Evolutionary conservation across 2,113 vertebrate species (phyloP).

Genomic region (Thamnaconus septentrionalis): DNA sequence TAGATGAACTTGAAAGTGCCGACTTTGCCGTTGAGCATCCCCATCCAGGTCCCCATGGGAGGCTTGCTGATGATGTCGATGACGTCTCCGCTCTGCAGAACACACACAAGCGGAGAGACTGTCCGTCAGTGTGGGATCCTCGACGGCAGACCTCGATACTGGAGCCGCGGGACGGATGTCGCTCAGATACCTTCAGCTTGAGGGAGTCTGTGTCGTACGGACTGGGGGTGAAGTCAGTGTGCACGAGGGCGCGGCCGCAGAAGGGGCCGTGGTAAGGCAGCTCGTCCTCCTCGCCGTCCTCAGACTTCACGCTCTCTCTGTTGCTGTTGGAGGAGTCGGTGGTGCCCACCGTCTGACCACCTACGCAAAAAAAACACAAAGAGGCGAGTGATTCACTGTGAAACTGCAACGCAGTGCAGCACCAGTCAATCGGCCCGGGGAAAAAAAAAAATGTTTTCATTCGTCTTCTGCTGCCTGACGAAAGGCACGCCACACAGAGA

Average conservation of each 20-base stretch:
- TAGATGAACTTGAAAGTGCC: conserved; percentile 99
- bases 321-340: conserved; percentile 97
- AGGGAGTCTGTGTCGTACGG: conserved; percentile 96
- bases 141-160: background rate
- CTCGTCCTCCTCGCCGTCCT: conserved; percentile 96
- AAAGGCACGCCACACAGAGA: background rate
- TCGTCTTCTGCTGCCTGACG: background rate
- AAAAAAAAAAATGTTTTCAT: background rate
- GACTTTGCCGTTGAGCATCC: conserved; percentile 92
- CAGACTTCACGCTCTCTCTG: conserved; percentile 95
- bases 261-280: conserved; percentile 91
- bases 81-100: conserved; percentile 87
- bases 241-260: conserved; percentile 91
- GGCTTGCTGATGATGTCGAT: conserved; percentile 98
- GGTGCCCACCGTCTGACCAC: conserved; percentile 95
- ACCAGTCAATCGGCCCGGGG: too few species aligned
- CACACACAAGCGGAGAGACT: too few species aligned
- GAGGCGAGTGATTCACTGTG: conserved; percentile 2
- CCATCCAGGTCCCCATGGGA: conserved; percentile 99
- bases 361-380: conserved; percentile 62
- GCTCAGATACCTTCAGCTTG: conserved; percentile 86
- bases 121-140: too few species aligned
- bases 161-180: background rate
- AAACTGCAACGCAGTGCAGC: background rate
- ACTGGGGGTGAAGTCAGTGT: conserved; percentile 94